phyloP scores from a whole-genome alignment of 2,797 vertebrate species.

The Neosilurus mollespiculum region DNA sequence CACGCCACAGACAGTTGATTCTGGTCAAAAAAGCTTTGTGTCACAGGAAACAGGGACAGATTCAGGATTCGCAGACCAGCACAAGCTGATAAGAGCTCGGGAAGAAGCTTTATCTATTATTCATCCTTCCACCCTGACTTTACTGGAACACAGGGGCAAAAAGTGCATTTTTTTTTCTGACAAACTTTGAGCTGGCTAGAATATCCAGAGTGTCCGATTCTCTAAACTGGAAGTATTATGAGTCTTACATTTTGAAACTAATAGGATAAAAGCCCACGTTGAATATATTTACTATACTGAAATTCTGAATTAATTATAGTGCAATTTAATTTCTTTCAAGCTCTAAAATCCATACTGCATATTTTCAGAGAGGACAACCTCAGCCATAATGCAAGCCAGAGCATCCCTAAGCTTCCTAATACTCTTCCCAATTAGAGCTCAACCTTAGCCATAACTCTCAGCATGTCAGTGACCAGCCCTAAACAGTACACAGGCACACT shows the following conservation, averaged over 20 bases:
- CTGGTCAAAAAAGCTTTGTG: conserved; percentile 62
- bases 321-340: conserved; percentile 14
- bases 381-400: conserved; percentile 36
- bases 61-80: conserved; percentile 43
- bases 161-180: conserved; percentile 26
- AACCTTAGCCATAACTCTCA: conserved; percentile 43
- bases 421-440: conserved; percentile 43
- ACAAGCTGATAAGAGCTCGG: conserved; percentile 53
- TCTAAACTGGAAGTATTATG: conserved; percentile 5
- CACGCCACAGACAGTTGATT: conserved; percentile 66
- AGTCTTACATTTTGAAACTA: conserved; percentile 23
- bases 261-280: conserved; percentile 13
- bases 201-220: conserved; percentile 17
- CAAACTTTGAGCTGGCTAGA: conserved; percentile 37
- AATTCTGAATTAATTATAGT: conserved; percentile 17
- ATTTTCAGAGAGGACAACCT: conserved; percentile 22
- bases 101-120: conserved; percentile 57
- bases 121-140: conserved; percentile 51
- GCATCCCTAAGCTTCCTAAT: conserved; percentile 25
- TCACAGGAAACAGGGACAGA: conserved; percentile 64
- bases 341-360: conserved; percentile 11
- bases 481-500: conserved; percentile 36
- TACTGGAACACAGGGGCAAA: conserved; percentile 49
- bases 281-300: conserved; percentile 8
- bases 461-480: conserved; percentile 50